Evolutionary conservation across 2,888 invertebrate genomes (phyloP).

Genomic region (Ditula angustiorana): DNA sequence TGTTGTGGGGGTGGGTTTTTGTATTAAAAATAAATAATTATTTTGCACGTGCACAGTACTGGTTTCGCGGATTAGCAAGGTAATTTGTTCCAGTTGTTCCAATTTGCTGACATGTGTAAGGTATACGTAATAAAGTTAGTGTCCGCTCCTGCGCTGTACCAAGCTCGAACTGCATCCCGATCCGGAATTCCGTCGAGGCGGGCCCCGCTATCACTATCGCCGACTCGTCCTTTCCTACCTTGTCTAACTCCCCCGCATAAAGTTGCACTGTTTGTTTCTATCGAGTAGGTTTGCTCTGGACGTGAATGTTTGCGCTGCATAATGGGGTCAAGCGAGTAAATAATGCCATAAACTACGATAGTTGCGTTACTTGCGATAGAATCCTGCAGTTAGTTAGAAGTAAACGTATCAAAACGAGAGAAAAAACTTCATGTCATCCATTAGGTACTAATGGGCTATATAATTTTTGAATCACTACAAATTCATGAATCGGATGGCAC

Average conservation of each 20-base stretch:
- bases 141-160: conserved; percentile 44
- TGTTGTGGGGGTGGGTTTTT: too few relatives aligned
- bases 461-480: too few relatives aligned
- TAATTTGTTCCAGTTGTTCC: too few relatives aligned
- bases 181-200: conserved; percentile 69
- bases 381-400: not conserved
- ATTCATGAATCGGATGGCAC: too few relatives aligned
- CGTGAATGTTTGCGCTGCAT: conserved; percentile 23
- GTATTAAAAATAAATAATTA: too few relatives aligned
- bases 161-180: conserved; percentile 54
- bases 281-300: conserved; percentile 15
- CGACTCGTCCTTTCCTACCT: conserved; percentile 62
- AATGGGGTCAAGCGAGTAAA: conserved; percentile 28
- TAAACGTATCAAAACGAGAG: not conserved
- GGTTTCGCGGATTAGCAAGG: too few relatives aligned
- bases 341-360: conserved; percentile 7
- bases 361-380: conserved; percentile 6
- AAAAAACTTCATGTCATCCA: too few relatives aligned
- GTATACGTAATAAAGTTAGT: not conserved
- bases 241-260: conserved; percentile 46
- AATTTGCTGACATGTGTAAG: too few relatives aligned
- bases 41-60: too few relatives aligned
- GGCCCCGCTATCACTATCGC: conserved; percentile 68
- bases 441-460: too few relatives aligned
- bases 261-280: conserved; percentile 25